A percentile compares a stretch with the other conserved stretches of the same genome.
Evolutionary conservation across 2,113 vertebrate species (phyloP).

Genomic region (Coturnix japonica): DNA sequence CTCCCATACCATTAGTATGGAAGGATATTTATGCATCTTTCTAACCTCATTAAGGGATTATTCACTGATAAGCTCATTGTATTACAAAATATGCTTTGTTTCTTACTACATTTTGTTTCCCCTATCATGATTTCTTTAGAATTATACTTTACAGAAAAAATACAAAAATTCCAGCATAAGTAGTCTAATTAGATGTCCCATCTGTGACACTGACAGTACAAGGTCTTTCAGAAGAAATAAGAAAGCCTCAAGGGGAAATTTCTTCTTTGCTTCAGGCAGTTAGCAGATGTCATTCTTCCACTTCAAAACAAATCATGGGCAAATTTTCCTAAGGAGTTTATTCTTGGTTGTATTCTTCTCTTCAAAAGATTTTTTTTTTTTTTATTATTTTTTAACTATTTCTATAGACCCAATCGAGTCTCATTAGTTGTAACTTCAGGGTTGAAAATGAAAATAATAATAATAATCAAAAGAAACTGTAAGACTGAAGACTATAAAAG

Average conservation of each 20-base stretch:
- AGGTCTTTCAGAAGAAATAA: conserved; percentile 12
- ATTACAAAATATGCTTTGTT: conserved; percentile 11
- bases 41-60: conserved; percentile 54
- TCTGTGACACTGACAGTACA: conserved; percentile 3
- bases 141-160: conserved; percentile 31
- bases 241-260: not conserved
- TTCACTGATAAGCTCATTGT: conserved; percentile 26
- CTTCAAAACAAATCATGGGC: not conserved
- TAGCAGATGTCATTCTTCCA: conserved; percentile 31
- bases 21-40: conserved; percentile 29
- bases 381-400: too few relatives aligned
- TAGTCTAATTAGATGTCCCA: conserved; percentile 16
- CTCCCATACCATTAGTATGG: not conserved
- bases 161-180: conserved; percentile 3
- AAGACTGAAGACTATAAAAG: not conserved
- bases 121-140: not conserved
- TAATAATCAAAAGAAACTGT: not conserved
- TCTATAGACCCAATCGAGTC: not conserved
- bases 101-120: not conserved
- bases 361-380: not conserved
- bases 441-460: not conserved
- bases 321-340: not conserved
- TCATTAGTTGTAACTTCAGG: not conserved
- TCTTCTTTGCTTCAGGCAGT: not conserved
- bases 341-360: not conserved